These are phyloP conservation scores for Melanostigma gelatinosum DNA, from an alignment of 2,113 vertebrate genomes.

Conservation along the genomic window DNA sequence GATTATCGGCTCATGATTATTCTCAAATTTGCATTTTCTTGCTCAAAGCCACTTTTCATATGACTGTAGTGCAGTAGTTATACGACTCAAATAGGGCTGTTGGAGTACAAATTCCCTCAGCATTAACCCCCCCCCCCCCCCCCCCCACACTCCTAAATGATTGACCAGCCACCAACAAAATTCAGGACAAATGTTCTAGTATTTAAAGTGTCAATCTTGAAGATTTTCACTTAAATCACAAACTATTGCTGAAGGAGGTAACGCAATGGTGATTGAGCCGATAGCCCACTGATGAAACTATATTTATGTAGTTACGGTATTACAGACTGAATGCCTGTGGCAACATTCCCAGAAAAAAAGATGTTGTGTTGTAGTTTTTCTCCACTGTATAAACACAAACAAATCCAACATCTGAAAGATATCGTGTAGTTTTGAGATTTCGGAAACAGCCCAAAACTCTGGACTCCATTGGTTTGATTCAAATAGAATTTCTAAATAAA, in stretches of 20 bases:
- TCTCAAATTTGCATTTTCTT: not conserved
- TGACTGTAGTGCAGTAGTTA: not conserved
- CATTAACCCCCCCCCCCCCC: not conserved
- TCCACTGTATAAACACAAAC: not conserved
- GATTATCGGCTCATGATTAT: not conserved
- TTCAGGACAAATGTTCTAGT: not conserved
- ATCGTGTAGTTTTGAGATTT: too few species aligned
- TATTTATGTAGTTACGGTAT: not conserved
- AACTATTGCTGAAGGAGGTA: too few species aligned
- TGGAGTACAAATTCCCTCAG: not conserved
- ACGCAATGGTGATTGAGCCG: too few species aligned
- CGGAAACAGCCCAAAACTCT: too few species aligned
- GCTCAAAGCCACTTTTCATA: not conserved
- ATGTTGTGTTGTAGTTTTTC: not conserved
- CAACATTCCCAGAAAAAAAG: not conserved
- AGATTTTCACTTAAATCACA: not conserved
- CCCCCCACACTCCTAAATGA: too few species aligned
- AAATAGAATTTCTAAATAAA: not conserved
- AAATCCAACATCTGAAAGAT: too few species aligned
- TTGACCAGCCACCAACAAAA: not conserved
- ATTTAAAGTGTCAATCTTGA: not conserved
- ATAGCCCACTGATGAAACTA: too few species aligned
- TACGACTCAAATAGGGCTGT: not conserved
- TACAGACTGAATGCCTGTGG: not conserved
- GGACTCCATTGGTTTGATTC: not conserved